A percentile compares a stretch with the other conserved stretches of the same genome.
These are phyloP conservation scores for Myotis yumanensis DNA, from an alignment of 2,113 vertebrate species.

Conservation along the genomic window DNA sequence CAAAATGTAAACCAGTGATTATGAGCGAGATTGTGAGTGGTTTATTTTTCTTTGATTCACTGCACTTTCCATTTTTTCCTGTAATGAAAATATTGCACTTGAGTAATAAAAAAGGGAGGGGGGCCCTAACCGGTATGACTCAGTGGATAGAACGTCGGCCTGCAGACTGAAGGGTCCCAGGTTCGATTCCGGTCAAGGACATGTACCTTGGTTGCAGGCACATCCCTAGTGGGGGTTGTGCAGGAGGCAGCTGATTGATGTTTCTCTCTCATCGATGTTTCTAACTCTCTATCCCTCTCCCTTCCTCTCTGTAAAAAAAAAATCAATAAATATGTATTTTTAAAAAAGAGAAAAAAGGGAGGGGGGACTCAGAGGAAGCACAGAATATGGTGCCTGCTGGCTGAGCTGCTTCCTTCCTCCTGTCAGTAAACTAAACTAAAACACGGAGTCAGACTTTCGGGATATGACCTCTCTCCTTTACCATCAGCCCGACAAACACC, in stretches of 20 bases:
- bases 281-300: no score
- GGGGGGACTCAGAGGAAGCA: not conserved
- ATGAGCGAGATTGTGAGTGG: not conserved
- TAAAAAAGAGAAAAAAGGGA: no score
- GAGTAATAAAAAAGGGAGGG: not conserved
- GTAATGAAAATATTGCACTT: not conserved
- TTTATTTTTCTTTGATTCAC: not conserved
- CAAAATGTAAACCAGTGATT: not conserved
- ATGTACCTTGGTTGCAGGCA: no score
- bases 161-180: no score
- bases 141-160: no score
- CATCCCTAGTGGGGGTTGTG: no score
- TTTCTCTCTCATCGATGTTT: no score
- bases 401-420: not conserved
- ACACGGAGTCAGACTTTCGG: not conserved
- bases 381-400: not conserved
- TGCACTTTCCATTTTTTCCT: constrained; percentile 18
- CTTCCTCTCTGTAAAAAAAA: no score
- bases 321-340: no score
- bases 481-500: not conserved
- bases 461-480: not conserved
- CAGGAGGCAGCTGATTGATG: no score
- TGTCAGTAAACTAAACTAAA: not conserved
- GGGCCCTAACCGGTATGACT: no score
- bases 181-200: no score